Base-by-base conservation (phyloP, 92 coral and sea anemone genomes). In the Porites cylindrica region DNA sequence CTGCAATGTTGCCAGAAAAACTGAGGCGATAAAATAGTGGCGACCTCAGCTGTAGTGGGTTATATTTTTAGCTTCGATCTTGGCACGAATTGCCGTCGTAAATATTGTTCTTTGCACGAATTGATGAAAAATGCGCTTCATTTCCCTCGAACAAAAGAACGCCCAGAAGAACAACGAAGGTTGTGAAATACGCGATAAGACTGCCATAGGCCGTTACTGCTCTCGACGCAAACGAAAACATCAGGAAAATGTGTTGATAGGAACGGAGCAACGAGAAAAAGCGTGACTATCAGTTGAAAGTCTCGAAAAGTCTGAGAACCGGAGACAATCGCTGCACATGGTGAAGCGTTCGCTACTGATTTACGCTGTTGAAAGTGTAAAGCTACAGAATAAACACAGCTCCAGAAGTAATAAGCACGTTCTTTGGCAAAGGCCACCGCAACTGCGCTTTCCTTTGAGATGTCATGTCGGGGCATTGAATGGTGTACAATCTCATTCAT, bases 381-480 rank as follows among this genome's bases (percentile, higher is more conserved):
- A 82, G 89, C 52, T 69, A 64, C 97, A 88, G 86, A 80, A 90
- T 88, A 95, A 95, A 93, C 94, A 95, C 80, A 54, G 81, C 78
- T 76, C 75, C 58, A 81, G 85, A 82, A 90, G 86, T 89, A 93
- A 92, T 91, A 93, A 93, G 76, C 79, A 66, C 78, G 80, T 82
- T 54, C 71, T 67, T 65, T 77, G 63, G 96, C 96, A 95, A 93
- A 93, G 94, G 90, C 87, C 29, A 86, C 96, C 98, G 98, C 93
- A 82, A 21, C 75, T 86, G 88, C 98, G 96, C 96, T 66, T 73
- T 71, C 96, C 91, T 94, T 95, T 95, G 96, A 91, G 83, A 75
- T 95, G 98, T 95, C 98, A 95, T 91, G 93, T 91, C 88, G 94
- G 53, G 86, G 88, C 77, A 87, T 88, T 95, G 94, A 95, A 91